phyloP scores from a whole-genome alignment of 1,140 invertebrate genomes.

The Ruditapes philippinarum region DNA sequence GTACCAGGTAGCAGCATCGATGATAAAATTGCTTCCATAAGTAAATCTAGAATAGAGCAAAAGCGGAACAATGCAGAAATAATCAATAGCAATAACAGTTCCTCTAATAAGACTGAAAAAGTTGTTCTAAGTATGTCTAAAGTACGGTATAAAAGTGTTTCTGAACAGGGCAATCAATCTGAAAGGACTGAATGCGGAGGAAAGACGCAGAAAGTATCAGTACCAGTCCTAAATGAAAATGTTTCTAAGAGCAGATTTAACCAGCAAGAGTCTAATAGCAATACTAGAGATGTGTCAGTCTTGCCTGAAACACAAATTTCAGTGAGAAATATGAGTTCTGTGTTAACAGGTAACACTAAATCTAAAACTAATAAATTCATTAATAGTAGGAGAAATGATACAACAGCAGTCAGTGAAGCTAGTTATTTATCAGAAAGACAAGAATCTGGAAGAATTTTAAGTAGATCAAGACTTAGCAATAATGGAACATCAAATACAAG shows the following conservation, averaged over 20 bases:
- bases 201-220: neutral
- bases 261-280: neutral
- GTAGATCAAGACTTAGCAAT: neutral
- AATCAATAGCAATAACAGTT: neutral
- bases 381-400: neutral
- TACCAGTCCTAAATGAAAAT: neutral
- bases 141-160: neutral
- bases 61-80: neutral
- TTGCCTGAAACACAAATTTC: neutral
- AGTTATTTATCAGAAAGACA: neutral
- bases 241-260: no score
- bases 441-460: neutral
- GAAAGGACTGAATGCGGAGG: neutral
- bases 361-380: neutral
- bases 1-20: neutral
- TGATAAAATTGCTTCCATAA: conserved; percentile 4
- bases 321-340: neutral
- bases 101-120: neutral
- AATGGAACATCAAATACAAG: neutral
- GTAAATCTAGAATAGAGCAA: neutral
- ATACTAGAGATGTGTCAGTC: neutral
- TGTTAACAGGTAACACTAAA: neutral
- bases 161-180: neutral
- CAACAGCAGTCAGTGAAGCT: neutral
- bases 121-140: neutral